These are phyloP conservation scores for Portunus trituberculatus DNA, from an alignment of 1,140 invertebrate species.

Conservation along the genomic window DNA sequence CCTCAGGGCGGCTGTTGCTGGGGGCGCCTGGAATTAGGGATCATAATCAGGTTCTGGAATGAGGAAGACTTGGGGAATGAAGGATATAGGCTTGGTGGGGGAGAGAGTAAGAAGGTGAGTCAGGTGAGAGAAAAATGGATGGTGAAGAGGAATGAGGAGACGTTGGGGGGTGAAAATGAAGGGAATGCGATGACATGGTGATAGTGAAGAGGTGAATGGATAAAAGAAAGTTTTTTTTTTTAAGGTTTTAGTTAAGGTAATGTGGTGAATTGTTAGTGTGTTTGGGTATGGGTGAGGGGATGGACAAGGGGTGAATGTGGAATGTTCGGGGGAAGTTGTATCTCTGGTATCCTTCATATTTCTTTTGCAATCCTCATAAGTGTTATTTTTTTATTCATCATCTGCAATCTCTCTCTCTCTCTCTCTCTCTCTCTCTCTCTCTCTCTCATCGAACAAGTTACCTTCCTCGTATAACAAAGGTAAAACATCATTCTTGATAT, in stretches of 20 bases:
- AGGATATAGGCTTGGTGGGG: neutral
- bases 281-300: neutral
- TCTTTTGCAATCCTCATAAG: too few relatives aligned
- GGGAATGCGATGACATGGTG: neutral
- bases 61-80: neutral
- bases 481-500: too few relatives aligned
- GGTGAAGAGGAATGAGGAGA: too few relatives aligned
- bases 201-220: neutral
- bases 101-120: neutral
- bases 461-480: too few relatives aligned
- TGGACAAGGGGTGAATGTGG: neutral
- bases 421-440: too few relatives aligned
- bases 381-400: too few relatives aligned
- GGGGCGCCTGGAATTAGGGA: conserved; percentile 48
- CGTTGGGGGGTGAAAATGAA: too few relatives aligned
- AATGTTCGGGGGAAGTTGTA: too few relatives aligned
- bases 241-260: too few relatives aligned
- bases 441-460: too few relatives aligned
- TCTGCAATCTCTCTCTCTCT: too few relatives aligned
- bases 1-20: conserved; percentile 47
- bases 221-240: neutral
- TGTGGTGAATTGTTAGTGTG: neutral
- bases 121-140: neutral
- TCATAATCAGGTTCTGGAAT: neutral
- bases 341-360: too few relatives aligned